A percentile compares a stretch with the other conserved stretches of the same genome.
phyloP scores from a whole-genome alignment of 2,113 vertebrate genomes.

The Lasiurus cinereus region DNA sequence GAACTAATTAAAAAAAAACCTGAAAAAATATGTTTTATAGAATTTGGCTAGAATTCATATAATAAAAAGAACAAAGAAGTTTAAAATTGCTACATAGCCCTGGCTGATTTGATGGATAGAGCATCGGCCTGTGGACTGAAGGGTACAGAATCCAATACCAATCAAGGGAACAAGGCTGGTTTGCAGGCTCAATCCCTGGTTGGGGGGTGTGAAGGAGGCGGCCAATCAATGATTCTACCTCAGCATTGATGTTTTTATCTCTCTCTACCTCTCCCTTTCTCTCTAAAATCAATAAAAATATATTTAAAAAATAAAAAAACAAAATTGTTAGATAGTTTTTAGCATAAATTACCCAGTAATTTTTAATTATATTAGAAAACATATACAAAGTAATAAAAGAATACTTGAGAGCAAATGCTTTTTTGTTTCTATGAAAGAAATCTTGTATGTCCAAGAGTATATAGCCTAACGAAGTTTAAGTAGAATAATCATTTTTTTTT shows the following conservation, averaged over 20 bases:
- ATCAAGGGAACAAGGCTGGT: no score
- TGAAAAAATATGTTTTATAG: neutral
- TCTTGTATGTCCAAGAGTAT: neutral
- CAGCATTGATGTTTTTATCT: no score
- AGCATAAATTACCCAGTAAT: neutral
- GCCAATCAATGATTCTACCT: no score
- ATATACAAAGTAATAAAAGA: neutral
- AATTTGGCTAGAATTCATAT: neutral
- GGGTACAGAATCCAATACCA: fast-evolving
- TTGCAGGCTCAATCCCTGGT: no score
- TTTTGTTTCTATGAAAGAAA: neutral
- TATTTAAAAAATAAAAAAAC: no score
- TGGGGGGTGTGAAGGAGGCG: no score
- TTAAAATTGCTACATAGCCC: neutral
- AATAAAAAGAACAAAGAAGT: neutral
- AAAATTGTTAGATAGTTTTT: neutral
- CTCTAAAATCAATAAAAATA: no score
- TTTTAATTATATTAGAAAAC: neutral
- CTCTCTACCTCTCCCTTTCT: no score
- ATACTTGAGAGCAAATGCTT: neutral
- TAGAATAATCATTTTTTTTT: neutral
- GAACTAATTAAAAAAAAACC: neutral
- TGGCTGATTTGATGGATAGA: no score
- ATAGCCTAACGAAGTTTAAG: neutral
- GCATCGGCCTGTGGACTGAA: no score